phyloP scores from a whole-genome alignment of 2,797 vertebrate genomes.

The Mastacembelus armatus region DNA sequence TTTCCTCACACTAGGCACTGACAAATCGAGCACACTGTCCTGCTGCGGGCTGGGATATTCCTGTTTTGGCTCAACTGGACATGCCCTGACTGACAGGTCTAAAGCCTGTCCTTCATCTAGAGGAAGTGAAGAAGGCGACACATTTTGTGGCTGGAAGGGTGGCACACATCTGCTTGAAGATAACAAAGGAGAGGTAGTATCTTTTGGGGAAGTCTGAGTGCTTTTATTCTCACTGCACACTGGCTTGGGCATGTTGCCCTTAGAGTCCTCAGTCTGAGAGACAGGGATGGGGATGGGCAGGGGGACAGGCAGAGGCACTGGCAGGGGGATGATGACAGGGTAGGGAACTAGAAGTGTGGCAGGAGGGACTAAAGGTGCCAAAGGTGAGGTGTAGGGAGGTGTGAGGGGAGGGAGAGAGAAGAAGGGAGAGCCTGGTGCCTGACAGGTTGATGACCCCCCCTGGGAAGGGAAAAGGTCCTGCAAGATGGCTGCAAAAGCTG shows the following conservation, averaged over 20 bases:
- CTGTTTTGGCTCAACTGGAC: constrained; percentile 80
- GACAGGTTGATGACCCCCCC: constrained; percentile 83
- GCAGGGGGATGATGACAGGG: constrained; percentile 94
- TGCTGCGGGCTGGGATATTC: constrained; percentile 86
- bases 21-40: constrained; percentile 92
- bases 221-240: constrained; percentile 88
- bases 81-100: constrained; percentile 91
- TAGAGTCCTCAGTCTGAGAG: constrained; percentile 86
- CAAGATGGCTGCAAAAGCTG: constrained; percentile 91
- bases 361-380: constrained; percentile 92
- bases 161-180: constrained; percentile 80
- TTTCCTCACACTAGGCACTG: constrained; percentile 87
- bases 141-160: constrained; percentile 43
- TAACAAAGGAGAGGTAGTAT: constrained; percentile 81
- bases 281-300: constrained; percentile 93
- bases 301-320: constrained; percentile 93
- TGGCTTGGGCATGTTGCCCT: constrained; percentile 85
- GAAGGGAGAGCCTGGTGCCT: constrained; percentile 83
- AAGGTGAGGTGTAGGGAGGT: constrained; percentile 88
- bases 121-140: constrained; percentile 47
- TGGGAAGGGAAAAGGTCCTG: constrained; percentile 94
- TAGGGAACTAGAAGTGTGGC: constrained; percentile 95
- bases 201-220: constrained; percentile 90
- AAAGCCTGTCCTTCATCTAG: constrained; percentile 88
- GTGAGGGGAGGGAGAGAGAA: constrained; percentile 85